Evolutionary conservation across 53 echinoderm and acorn worm genomes (phyloP), one percentile per base, ranked within the genome.

Genomic region (Hippasteria phrygiana): DNA sequence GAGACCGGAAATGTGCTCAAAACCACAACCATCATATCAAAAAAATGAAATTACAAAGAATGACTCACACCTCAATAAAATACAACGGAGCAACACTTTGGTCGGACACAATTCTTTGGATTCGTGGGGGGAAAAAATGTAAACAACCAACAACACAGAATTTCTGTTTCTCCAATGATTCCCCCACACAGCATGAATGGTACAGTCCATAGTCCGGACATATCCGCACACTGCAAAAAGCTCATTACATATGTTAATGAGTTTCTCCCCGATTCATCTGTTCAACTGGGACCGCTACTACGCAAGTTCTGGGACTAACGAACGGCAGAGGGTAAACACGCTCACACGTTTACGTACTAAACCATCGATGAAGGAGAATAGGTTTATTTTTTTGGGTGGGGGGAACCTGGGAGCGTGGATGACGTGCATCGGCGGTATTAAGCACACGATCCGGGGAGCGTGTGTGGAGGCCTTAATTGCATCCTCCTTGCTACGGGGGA

Each of bases 401-500:
- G 4, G 20, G 78, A 35, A 27, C 43, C 6, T 8, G 3, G 69
- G 34, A 71, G 33, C 71, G 69, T 85, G 85, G 20, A 36, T 35
- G 11, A 37, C 71, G 38, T 71, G 85, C 69, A 16, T 41, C 46
- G 50, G 51, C 50, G 0, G 85, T 39, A 85, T 71, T 50, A 70
- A 46, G 51, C 69, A 48, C 85, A 85, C 85, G 85, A 85, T 85
- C 85, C 37, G 39, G 51, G 85, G 66, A 70, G 50, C 85, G 71
- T 71, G 85, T 38, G 42, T 36, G 16, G 20, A 22, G 69, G 51
- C 8, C 71, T 85, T 85, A 85, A 85, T 85, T 85, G 85, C 85
- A 50, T 78, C 40, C 55, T 13, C 70, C 50, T 85, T 14, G 85
- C 70, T 85, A 35, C 4, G 38, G 71, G 85, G 84, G 70, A 48